Conservation (phyloP, 2,113 vertebrate species). For the Sclerurus mexicanus region DNA sequence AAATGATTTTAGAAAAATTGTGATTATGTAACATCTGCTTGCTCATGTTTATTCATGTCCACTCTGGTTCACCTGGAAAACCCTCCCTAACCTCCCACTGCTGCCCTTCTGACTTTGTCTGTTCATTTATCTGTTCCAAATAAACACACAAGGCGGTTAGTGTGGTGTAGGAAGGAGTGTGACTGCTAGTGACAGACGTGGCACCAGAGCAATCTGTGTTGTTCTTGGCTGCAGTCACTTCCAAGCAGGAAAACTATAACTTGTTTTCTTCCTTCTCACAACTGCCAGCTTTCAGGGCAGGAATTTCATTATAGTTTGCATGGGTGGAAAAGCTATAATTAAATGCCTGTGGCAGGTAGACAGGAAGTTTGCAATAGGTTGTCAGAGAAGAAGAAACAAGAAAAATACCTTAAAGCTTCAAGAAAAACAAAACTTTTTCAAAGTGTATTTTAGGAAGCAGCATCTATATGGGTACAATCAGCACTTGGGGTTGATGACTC, state of each 20-base stretch:
- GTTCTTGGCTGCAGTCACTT: slow-evolving; percentile 65
- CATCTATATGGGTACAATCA: not conserved
- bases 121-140: not conserved
- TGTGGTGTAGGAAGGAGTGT: not conserved
- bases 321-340: slow-evolving; percentile 29
- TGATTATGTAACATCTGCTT: not conserved
- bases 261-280: slow-evolving; percentile 65
- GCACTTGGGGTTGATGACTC: not conserved
- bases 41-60: not conserved
- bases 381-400: slow-evolving; percentile 39
- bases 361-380: slow-evolving; percentile 43
- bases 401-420: slow-evolving; percentile 25
- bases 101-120: slow-evolving; percentile 41
- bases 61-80: not conserved
- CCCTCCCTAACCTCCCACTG: not conserved
- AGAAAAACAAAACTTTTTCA: slow-evolving; percentile 11
- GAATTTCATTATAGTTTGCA: slow-evolving; percentile 46
- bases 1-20: not conserved
- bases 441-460: not conserved
- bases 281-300: not conserved
- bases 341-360: slow-evolving; percentile 54
- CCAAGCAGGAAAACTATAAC: slow-evolving; percentile 60
- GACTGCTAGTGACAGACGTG: slow-evolving; percentile 47
- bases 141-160: not conserved
- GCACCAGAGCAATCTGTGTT: slow-evolving; percentile 57